phyloP scores from a whole-genome alignment of 2,113 vertebrate genomes.

The Cairina moschata region DNA sequence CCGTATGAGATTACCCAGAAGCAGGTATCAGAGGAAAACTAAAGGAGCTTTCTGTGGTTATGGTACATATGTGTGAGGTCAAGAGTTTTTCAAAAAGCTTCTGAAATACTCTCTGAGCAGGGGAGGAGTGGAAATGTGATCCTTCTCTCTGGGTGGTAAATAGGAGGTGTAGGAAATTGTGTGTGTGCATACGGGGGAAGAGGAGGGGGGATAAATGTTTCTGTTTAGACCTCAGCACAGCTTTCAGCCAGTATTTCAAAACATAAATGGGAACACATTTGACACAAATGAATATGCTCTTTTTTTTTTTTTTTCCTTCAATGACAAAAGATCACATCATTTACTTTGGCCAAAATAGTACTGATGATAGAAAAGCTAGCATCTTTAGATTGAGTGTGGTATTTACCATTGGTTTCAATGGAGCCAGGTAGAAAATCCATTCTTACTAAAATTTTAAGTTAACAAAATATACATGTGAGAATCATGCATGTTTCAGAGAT shows the following conservation, averaged over 20 bases:
- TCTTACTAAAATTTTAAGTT: background rate
- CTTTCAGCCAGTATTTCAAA: slow-evolving; percentile 39
- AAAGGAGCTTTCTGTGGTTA: slow-evolving; percentile 22
- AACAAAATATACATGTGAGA: background rate
- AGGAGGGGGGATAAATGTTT: background rate
- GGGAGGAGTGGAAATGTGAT: slow-evolving; percentile 37
- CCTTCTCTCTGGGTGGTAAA: slow-evolving; percentile 55
- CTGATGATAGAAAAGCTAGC: background rate
- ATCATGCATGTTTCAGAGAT: background rate
- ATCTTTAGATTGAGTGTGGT: background rate
- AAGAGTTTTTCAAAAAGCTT: slow-evolving; percentile 46
- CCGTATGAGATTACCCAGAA: slow-evolving; percentile 5
- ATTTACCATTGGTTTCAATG: background rate
- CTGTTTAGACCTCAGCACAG: slow-evolving; percentile 31
- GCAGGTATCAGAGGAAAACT: slow-evolving; percentile 27
- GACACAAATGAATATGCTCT: background rate
- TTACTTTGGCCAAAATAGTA: background rate
- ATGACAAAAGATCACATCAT: background rate
- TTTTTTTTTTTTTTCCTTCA: slow-evolving; percentile 23
- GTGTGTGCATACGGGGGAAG: background rate
- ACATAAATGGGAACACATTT: background rate
- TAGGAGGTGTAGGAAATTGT: slow-evolving; percentile 39
- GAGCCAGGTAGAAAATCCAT: background rate
- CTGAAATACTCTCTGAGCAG: slow-evolving; percentile 17
- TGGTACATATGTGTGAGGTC: slow-evolving; percentile 16